Conservation (phyloP, 2,113 vertebrate genomes). For the Falcunculus frontatus region DNA sequence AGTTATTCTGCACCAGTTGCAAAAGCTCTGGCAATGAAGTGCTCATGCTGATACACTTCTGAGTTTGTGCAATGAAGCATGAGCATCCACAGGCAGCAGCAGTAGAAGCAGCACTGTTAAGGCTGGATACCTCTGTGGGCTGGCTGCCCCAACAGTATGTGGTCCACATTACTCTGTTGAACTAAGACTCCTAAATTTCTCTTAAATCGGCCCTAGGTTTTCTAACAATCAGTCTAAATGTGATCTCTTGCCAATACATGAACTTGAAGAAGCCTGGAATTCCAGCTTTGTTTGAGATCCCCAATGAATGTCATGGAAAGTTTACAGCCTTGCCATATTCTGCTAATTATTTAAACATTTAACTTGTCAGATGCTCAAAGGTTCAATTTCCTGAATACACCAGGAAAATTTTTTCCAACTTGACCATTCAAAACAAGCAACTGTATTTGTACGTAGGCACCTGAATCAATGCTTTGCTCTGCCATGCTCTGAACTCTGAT, state of each 20-base stretch:
- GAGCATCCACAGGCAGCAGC: background rate
- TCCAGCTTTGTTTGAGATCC: background rate
- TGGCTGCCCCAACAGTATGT: background rate
- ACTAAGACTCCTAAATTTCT: background rate
- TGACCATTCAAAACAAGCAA: background rate
- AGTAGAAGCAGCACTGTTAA: background rate
- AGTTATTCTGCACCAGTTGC: background rate
- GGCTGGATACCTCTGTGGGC: background rate
- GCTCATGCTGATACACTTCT: background rate
- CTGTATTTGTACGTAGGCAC: background rate
- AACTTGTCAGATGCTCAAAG: background rate
- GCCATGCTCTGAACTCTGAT: background rate
- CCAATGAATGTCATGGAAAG: background rate
- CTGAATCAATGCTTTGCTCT: background rate
- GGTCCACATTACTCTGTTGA: background rate
- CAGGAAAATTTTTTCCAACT: background rate
- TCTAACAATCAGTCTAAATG: background rate
- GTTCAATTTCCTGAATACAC: background rate
- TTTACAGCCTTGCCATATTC: background rate
- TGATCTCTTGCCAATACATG: background rate
- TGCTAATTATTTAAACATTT: background rate
- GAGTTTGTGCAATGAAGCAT: rapidly evolving
- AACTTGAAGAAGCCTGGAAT: background rate
- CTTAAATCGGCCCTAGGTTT: background rate
- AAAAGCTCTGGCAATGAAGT: background rate